Conservation (phyloP, 2,888 invertebrate genomes). For the Cryptophagus acutangulus region DNA sequence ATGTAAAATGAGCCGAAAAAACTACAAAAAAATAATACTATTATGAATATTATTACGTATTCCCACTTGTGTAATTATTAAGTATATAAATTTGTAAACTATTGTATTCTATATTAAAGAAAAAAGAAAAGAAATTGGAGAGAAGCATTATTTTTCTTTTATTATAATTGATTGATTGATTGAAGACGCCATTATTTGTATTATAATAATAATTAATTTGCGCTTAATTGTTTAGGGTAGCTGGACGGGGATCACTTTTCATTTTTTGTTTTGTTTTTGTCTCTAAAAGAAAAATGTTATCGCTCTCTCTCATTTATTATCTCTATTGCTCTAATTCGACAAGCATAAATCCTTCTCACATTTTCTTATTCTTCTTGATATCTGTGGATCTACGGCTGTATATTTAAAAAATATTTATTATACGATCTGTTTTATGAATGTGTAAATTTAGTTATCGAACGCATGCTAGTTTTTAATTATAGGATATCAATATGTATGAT, state of each 20-base stretch:
- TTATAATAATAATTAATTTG: background rate
- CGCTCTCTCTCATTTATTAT: slow-evolving; percentile 26
- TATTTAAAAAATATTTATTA: slow-evolving; percentile 37
- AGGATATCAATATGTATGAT: slow-evolving; percentile 46
- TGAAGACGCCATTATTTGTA: background rate
- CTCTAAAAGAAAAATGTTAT: slow-evolving; percentile 20
- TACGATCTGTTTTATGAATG: slow-evolving; percentile 45
- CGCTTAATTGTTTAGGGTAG: slow-evolving; percentile 45
- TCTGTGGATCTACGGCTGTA: slow-evolving; percentile 48
- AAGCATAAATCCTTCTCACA: too few species aligned
- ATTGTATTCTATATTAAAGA: background rate
- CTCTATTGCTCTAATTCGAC: background rate
- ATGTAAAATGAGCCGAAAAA: slow-evolving; percentile 43
- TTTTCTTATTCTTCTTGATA: too few species aligned
- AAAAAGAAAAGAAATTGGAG: slow-evolving; percentile 15
- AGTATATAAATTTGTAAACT: too few species aligned
- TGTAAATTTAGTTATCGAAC: slow-evolving; percentile 43
- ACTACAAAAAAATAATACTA: slow-evolving; percentile 35
- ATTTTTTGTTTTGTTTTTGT: slow-evolving; percentile 11
- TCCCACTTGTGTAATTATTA: too few species aligned
- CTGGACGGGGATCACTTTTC: slow-evolving; percentile 52
- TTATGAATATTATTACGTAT: slow-evolving; percentile 30
- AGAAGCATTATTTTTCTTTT: slow-evolving; percentile 24
- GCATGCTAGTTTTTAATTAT: slow-evolving; percentile 43
- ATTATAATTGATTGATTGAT: slow-evolving; percentile 15